Evolutionary conservation across 2,888 invertebrate species (phyloP), one percentile per base, ranked within the genome.

Genomic region (Tethea ocularis): DNA sequence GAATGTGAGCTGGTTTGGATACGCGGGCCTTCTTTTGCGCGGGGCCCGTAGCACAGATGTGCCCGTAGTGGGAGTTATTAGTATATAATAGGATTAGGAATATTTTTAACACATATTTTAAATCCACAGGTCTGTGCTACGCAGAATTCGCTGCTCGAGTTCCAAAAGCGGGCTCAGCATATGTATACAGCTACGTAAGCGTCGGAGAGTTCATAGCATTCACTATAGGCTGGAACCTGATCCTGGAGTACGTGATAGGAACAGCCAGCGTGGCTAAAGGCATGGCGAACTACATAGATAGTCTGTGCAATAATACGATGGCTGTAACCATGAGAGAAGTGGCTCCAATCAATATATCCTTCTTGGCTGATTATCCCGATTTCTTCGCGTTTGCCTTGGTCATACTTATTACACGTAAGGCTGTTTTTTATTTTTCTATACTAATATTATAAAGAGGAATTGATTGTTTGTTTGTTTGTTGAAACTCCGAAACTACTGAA

Each of bases 181-280:
- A 98, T 82, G 95, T 97, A 0, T 98, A 98, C 92, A 98, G 97
- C 79, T 98, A 97, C 83, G 97, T 98, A 10, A 97, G 97, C 61
- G 96, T 98, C 6, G 98, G 98, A 0, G 98, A 98, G 91, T 96
- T 98, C 79, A 94, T 96, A 52, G 98, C 98, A 1, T 98, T 98
- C 87, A 94, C 97, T 46, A 97, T 98, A 76, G 98, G 98, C 24
- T 98, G 98, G 98, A 98, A 98, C 88, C 94, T 98, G 55, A 97
- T 98, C 70, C 84, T 98, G 78, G 98, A 98, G 85, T 97, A 98
- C 86, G 95, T 97, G 17, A 97, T 98, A 62, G 98, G 96, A 26
- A 95, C 96, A 0, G 96, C 97, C 22, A 96, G 96, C 75, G 96
- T 97, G 2, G 96, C 96, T 22, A 95, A 96, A 94, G 96, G 71